Percentiles rank a stretch among this genome's conserved stretches.
Evolutionary conservation across 2,113 vertebrate genomes (phyloP).

Genomic region (Phyllostomus discolor): DNA sequence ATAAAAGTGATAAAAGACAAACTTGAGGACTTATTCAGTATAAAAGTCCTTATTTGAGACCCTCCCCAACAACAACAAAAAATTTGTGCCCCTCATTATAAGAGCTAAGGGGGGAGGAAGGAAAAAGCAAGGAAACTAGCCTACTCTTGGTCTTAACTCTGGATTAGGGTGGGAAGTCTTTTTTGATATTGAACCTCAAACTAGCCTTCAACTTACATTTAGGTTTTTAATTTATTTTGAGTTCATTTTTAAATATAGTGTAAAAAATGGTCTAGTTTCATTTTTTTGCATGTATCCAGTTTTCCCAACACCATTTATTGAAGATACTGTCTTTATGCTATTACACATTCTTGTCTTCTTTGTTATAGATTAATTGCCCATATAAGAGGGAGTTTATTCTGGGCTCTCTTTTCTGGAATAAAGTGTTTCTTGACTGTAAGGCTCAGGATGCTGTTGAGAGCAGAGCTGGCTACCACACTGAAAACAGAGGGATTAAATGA

Average conservation of each 20-base stretch:
- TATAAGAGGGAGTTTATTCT: no score
- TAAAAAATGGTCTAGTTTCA: no score
- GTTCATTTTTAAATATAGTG: no score
- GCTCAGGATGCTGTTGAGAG: neutral
- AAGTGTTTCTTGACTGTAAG: neutral
- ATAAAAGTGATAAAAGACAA: neutral
- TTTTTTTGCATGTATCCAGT: no score
- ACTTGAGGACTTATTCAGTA: neutral
- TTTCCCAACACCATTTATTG: no score
- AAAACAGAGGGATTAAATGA: neutral
- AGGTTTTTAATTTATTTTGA: no score
- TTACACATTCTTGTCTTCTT: no score
- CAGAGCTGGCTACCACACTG: neutral
- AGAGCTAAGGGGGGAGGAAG: neutral
- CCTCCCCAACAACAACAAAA: neutral
- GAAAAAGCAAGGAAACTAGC: neutral
- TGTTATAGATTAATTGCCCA: no score
- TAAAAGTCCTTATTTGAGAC: neutral
- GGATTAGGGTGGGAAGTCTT: neutral
- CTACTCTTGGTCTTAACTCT: neutral
- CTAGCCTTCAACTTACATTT: neutral
- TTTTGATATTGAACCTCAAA: neutral
- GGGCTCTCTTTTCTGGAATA: neutral
- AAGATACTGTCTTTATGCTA: no score
- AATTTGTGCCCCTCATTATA: neutral